phyloP scores from a whole-genome alignment of 2,797 vertebrate species.

The Hydrocynus forskahlii region DNA sequence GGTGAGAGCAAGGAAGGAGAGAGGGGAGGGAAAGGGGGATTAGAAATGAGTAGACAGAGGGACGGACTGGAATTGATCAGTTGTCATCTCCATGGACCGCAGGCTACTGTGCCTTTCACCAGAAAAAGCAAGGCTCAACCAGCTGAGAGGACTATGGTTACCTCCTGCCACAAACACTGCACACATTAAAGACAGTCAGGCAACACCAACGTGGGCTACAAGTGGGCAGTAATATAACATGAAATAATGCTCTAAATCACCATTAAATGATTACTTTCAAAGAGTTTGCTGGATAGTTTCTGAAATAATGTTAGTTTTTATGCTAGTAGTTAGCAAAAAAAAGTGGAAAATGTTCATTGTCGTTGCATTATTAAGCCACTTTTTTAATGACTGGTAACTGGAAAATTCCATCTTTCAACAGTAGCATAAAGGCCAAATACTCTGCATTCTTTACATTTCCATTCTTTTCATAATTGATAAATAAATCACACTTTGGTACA shows the following conservation, averaged over 20 bases:
- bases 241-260: not conserved
- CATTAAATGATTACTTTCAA: not conserved
- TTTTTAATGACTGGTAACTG: not conserved
- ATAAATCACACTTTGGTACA: too few species aligned
- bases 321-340: not conserved
- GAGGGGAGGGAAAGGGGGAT: constrained; percentile 44
- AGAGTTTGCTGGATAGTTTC: not conserved
- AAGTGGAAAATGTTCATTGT: not conserved
- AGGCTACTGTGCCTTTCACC: constrained; percentile 26
- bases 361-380: not conserved
- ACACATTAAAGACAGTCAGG: constrained; percentile 5
- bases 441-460: not conserved
- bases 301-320: too few species aligned
- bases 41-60: constrained; percentile 40
- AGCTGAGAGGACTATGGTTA: constrained; percentile 3
- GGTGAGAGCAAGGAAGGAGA: constrained; percentile 46
- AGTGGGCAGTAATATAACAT: too few species aligned
- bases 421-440: not conserved
- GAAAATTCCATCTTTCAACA: not conserved
- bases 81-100: constrained; percentile 49
- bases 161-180: constrained; percentile 13
- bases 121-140: constrained; percentile 10
- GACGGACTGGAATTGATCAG: constrained; percentile 55
- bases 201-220: not conserved
- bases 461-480: not conserved